phyloP scores from a whole-genome alignment of 1,140 invertebrate species.

The Plectus sambesii region DNA sequence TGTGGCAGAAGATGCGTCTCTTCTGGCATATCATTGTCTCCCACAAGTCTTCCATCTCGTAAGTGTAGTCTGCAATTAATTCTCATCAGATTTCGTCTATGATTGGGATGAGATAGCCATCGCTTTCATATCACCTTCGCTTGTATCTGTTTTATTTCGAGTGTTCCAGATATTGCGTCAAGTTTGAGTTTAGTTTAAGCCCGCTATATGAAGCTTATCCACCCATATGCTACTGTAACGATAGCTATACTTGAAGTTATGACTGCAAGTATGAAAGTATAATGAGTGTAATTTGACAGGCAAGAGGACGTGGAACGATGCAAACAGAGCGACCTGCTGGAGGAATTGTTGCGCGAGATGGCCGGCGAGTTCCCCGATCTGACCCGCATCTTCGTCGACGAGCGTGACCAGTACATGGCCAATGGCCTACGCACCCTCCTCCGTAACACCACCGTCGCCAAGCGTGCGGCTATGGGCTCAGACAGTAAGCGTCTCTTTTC shows the following conservation, averaged over 20 bases:
- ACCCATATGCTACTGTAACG: no score
- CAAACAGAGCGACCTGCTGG: conserved; percentile 71
- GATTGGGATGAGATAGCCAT: no score
- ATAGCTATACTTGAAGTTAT: no score
- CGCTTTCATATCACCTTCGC: no score
- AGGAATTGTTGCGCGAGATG: conserved; percentile 78
- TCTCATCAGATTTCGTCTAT: no score
- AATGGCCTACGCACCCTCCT: conserved; percentile 29
- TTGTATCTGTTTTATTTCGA: no score
- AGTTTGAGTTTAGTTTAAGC: no score
- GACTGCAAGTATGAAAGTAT: no score
- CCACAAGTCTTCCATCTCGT: conserved; percentile 32
- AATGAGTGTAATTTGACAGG: no score
- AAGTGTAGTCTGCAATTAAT: conserved; percentile 15
- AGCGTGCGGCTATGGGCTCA: conserved; percentile 20
- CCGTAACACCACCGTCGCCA: conserved; percentile 24
- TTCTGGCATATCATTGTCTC: conserved; percentile 34
- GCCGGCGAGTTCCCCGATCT: conserved; percentile 79
- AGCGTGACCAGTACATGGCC: conserved; percentile 59
- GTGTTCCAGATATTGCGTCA: no score
- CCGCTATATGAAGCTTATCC: no score
- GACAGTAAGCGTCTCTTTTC: conserved; percentile 18
- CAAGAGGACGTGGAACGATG: conserved; percentile 28
- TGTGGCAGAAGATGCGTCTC: conserved; percentile 38
- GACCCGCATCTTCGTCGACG: conserved; percentile 77